phyloP scores from a whole-genome alignment of 2,113 vertebrate genomes.

The Conger conger region DNA sequence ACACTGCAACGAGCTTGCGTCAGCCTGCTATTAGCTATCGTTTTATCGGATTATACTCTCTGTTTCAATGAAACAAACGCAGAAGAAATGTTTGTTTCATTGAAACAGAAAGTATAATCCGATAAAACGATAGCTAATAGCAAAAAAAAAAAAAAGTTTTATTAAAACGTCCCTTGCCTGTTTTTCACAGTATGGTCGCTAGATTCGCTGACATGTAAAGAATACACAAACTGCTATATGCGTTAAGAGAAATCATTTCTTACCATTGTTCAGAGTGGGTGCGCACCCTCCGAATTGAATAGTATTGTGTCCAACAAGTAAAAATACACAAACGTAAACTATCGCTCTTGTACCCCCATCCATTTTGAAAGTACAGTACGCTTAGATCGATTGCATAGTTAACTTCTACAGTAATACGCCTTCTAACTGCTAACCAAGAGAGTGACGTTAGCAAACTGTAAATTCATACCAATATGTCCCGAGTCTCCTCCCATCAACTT shows the following conservation, averaged over 20 bases:
- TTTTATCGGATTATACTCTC: no score
- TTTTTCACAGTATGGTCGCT: no score
- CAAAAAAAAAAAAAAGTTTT: no score
- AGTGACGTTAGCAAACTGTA: not conserved
- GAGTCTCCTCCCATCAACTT: conserved; percentile 1
- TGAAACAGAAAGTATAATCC: no score
- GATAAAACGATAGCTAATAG: not conserved
- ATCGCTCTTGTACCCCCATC: conserved; percentile 29
- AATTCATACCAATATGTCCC: not conserved
- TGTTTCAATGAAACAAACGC: no score
- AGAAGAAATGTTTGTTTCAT: no score
- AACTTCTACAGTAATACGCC: not conserved
- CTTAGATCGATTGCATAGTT: conserved; percentile 40
- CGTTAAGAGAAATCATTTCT: conserved; percentile 29
- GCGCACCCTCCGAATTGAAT: conserved; percentile 45
- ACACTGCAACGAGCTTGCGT: not conserved
- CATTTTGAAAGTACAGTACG: conserved; percentile 41
- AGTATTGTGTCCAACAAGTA: conserved; percentile 40
- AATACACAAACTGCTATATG: not conserved
- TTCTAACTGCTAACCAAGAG: not conserved
- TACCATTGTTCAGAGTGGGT: conserved; percentile 42
- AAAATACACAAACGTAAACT: conserved; percentile 52
- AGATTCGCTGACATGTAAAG: not conserved
- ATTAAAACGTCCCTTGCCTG: not conserved
- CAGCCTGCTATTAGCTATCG: no score